Percentiles rank a stretch among this genome's conserved stretches.
Evolutionary conservation across 1,140 invertebrate genomes (phyloP).

Genomic region (Proales similis): DNA sequence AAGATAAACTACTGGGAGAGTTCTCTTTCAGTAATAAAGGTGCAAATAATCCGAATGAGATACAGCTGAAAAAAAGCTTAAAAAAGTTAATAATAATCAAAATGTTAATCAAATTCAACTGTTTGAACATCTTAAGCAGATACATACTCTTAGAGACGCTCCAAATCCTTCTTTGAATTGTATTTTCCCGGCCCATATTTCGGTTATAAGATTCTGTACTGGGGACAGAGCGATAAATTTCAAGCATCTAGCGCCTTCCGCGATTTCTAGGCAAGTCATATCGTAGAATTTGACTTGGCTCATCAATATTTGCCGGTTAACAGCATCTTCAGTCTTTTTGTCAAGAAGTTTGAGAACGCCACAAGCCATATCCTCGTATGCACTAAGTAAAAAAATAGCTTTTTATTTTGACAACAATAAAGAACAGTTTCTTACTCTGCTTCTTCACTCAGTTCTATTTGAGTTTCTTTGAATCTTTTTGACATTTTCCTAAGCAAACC

Average conservation of each 20-base stretch:
- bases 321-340: background rate
- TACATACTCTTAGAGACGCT: constrained; percentile 2
- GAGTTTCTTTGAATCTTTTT: constrained; percentile 42
- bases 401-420: constrained; percentile 37
- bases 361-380: constrained; percentile 45
- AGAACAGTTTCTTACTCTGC: constrained; percentile 37
- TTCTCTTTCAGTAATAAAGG: background rate
- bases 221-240: constrained; percentile 23
- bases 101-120: background rate
- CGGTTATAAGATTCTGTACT: constrained; percentile 20
- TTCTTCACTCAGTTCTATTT: constrained; percentile 40
- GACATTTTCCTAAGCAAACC: constrained; percentile 43
- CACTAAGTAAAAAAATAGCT: constrained; percentile 39
- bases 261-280: constrained; percentile 22
- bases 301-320: background rate
- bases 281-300: background rate
- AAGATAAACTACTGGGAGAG: no score
- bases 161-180: background rate
- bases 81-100: constrained; percentile 1
- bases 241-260: background rate
- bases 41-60: background rate
- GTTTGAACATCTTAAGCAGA: no score
- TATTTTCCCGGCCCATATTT: constrained; percentile 15
- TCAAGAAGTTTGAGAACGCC: constrained; percentile 43
- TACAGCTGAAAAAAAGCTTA: background rate